Percentiles rank a stretch among this genome's conserved stretches.
Conservation (phyloP, 1,140 invertebrate species). For the Ladona fulva region DNA sequence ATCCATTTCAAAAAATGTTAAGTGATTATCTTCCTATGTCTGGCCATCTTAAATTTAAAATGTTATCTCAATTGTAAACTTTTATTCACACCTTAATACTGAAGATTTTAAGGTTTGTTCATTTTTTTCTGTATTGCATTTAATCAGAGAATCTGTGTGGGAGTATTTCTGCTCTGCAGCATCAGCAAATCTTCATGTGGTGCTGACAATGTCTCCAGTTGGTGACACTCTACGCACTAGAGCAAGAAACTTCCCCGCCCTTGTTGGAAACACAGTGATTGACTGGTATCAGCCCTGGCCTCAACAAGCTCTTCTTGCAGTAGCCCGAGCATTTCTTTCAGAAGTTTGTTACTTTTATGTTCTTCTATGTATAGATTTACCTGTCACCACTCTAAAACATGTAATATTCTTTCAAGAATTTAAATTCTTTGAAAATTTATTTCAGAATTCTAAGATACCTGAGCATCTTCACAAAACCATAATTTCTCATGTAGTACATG, state of each 20-base stretch:
- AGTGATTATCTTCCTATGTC: too few species aligned
- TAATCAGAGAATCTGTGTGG: slow-evolving; percentile 66
- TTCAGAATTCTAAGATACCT: slow-evolving; percentile 50
- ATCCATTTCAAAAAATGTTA: too few species aligned
- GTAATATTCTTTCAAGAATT: background rate
- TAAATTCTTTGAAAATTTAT: slow-evolving; percentile 14
- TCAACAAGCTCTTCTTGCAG: slow-evolving; percentile 72
- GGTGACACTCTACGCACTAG: slow-evolving; percentile 67
- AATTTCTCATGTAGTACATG: slow-evolving; percentile 72
- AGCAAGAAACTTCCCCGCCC: slow-evolving; percentile 80
- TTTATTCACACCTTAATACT: too few species aligned
- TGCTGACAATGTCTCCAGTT: slow-evolving; percentile 80
- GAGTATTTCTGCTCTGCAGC: slow-evolving; percentile 71
- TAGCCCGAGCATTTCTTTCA: slow-evolving; percentile 69
- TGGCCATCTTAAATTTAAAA: too few species aligned
- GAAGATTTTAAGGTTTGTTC: too few species aligned
- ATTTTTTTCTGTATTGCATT: too few species aligned
- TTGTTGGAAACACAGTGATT: slow-evolving; percentile 87
- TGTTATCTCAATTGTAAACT: too few species aligned
- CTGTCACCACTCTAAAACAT: background rate
- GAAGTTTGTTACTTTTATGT: slow-evolving; percentile 37
- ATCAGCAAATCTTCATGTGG: slow-evolving; percentile 75
- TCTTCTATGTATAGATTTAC: background rate
- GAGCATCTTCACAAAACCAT: slow-evolving; percentile 54
- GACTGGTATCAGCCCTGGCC: slow-evolving; percentile 93